Percentiles rank a stretch among this genome's conserved stretches.
Conservation (phyloP, 2,888 invertebrate genomes). For the Eustalomyia histrio region DNA sequence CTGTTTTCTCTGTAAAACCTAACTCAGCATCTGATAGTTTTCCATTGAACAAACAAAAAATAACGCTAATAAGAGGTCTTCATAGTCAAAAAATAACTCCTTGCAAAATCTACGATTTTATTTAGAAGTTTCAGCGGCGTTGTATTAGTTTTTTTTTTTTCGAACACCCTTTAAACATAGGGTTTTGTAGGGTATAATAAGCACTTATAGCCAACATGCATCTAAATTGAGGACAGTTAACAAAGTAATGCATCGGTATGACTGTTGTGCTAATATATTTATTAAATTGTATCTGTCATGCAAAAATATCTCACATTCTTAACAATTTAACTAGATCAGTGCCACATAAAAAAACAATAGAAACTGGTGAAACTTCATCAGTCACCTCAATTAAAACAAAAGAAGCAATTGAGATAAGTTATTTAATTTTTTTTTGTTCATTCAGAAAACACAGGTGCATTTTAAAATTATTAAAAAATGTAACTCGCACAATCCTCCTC, state of each 20-base stretch:
- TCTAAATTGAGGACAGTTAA: neutral
- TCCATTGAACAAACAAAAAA: too few relatives aligned
- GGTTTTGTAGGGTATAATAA: too few relatives aligned
- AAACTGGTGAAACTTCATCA: constrained; percentile 58
- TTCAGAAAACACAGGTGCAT: constrained; percentile 26
- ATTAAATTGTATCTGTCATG: constrained; percentile 21
- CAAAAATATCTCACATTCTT: constrained; percentile 54
- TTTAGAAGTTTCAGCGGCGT: too few relatives aligned
- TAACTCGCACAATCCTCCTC: neutral
- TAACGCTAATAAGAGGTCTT: too few relatives aligned
- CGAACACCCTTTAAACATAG: too few relatives aligned
- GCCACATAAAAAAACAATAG: constrained; percentile 50
- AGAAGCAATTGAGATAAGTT: constrained; percentile 22
- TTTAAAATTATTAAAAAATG: constrained; percentile 7
- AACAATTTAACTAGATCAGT: constrained; percentile 61
- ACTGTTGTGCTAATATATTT: neutral
- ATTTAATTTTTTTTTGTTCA: constrained; percentile 1
- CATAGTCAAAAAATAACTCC: too few relatives aligned
- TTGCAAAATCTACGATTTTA: too few relatives aligned
- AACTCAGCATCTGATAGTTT: too few relatives aligned
- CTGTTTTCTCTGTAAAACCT: too few relatives aligned
- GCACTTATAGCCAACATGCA: too few relatives aligned
- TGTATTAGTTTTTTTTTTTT: too few relatives aligned
- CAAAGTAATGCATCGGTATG: neutral
- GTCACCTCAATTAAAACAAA: constrained; percentile 20